These are phyloP conservation scores for Rhabdornis inornatus DNA, from an alignment of 2,113 vertebrate genomes.

Conservation along the genomic window DNA sequence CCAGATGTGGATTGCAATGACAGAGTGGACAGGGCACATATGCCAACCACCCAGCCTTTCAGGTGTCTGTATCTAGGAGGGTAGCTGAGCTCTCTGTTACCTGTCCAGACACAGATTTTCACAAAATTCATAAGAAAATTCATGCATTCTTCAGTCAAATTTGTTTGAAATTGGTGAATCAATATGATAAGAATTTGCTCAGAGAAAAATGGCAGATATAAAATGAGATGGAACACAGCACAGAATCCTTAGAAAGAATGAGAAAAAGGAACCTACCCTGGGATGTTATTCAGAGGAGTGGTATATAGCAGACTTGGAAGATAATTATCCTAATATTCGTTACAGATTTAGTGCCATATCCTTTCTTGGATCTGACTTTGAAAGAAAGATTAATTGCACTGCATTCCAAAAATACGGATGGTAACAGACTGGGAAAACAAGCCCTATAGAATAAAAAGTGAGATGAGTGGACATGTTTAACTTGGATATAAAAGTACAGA, in stretches of 20 bases:
- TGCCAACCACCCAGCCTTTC: background rate
- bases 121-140: background rate
- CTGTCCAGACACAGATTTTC: background rate
- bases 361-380: background rate
- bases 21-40: background rate
- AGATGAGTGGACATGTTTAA: background rate
- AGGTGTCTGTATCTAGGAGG: background rate
- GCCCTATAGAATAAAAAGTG: background rate
- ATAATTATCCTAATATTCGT: background rate
- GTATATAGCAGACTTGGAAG: background rate
- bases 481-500: background rate
- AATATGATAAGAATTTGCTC: background rate
- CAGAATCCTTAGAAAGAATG: background rate
- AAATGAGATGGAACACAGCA: background rate
- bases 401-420: background rate
- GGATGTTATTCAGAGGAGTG: background rate
- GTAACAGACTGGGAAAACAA: background rate
- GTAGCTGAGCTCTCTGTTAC: background rate
- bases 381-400: background rate
- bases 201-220: background rate
- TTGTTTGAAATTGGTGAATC: background rate
- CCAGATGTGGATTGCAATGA: background rate
- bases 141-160: background rate
- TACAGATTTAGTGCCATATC: background rate
- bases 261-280: background rate